Evolutionary conservation across 37 sponge, comb jelly and placozoan species (phyloP), one percentile per base, ranked within the genome.

Genomic region (Crambe crambe): DNA sequence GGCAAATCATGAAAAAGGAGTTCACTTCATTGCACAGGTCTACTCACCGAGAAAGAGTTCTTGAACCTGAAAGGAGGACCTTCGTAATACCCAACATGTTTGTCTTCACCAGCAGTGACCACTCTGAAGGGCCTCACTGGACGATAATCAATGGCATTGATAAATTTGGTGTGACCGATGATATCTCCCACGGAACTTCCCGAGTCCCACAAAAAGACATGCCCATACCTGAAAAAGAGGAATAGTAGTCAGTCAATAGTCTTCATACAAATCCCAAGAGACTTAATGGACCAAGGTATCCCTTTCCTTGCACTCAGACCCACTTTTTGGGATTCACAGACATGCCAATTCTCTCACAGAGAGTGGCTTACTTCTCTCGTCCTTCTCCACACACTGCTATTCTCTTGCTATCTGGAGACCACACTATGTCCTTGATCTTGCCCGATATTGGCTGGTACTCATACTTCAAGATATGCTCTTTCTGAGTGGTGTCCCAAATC

Each of bases 401-500:
- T 59, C 99, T 81, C 81, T 96, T 98, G 79, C 94, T 93, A 56
- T 98, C 99, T 26, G 94, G 89, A 31, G 92, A 91, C 99, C 99
- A 98, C 18, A 59, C 79, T 64, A 98, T 91, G 83, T 98, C 99
- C 74, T 92, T 91, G 78, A 98, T 93, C 36, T 85, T 30, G 5
- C 99, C 99, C 4, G 91, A 60, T 1, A 93, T 86, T 37, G 83
- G 92, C 72, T 91, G 91, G 54, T 86, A 91, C 78, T 95, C 96
- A 54, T 91, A 93, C 58, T 98, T 98, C 29, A 91, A 61, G 17
- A 98, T 75, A 59, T 98, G 99, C 56, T 96, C 97, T 51, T 86
- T 84, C 75, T 98, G 94, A n/a, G 94, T 93, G 30, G 99, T 96
- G 71, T 98, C 99, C 99, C 99, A 98, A 39, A 98, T 94, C 5